Evolutionary conservation across 2,888 invertebrate species (phyloP).

Genomic region (Nephrotoma guestfalica): DNA sequence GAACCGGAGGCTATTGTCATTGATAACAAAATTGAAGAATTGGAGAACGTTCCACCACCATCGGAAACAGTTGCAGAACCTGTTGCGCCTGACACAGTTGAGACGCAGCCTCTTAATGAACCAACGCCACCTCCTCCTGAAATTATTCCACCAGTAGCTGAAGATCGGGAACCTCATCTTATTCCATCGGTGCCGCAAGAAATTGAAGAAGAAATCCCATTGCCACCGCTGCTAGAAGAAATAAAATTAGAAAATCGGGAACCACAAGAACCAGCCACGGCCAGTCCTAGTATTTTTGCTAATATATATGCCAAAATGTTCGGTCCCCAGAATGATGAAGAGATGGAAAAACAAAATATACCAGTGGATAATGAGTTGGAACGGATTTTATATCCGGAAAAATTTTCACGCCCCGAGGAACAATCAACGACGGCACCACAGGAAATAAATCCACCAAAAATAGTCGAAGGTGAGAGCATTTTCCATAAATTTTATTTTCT

Average conservation of each 20-base stretch:
- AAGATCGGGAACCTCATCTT: neutral
- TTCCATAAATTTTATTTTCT: neutral
- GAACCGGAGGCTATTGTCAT: neutral
- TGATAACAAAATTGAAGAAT: neutral
- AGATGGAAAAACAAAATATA: slow-evolving; percentile 2
- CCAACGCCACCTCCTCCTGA: neutral
- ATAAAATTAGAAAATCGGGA: neutral
- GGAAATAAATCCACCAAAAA: neutral
- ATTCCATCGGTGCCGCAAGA: neutral
- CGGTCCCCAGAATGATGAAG: neutral
- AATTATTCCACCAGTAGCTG: neutral
- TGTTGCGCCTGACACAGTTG: neutral
- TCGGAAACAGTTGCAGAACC: neutral
- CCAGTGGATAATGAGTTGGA: slow-evolving; percentile 18
- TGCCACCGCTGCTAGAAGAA: neutral
- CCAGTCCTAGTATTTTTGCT: slow-evolving; percentile 5
- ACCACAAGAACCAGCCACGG: neutral
- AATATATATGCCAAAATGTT: slow-evolving; percentile 2
- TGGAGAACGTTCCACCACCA: neutral
- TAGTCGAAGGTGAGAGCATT: neutral
- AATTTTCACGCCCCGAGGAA: neutral
- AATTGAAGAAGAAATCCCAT: neutral
- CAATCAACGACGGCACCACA: neutral
- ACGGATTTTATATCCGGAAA: slow-evolving; percentile 19
- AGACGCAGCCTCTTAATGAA: neutral